Conservation (phyloP, 2,113 vertebrate genomes). For the Galeopterus variegatus region DNA sequence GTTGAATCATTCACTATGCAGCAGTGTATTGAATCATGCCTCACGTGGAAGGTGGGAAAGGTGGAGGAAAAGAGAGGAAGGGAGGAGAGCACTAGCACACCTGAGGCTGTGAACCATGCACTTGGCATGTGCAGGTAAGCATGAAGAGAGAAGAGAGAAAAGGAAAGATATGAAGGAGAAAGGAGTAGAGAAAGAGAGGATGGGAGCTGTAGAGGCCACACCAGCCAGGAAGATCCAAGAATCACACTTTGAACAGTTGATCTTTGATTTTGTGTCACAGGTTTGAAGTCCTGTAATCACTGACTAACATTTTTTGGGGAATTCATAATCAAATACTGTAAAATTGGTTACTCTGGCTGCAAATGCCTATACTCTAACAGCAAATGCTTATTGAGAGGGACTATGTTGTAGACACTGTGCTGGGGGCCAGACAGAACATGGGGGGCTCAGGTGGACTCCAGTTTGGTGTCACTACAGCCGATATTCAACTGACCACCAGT, state of each 20-base stretch:
- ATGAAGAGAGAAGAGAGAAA: neutral
- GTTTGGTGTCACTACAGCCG: too few relatives aligned
- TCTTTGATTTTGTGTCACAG: neutral
- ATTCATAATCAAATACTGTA: neutral
- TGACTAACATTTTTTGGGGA: neutral
- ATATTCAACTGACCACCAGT: neutral
- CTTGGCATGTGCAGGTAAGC: neutral
- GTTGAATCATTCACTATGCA: neutral
- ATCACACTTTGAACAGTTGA: neutral
- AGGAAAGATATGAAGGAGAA: neutral
- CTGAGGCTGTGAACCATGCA: fast-evolving
- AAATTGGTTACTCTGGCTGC: neutral
- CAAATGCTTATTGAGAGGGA: neutral
- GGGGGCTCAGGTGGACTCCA: neutral
- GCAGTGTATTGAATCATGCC: neutral
- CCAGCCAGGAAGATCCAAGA: neutral
- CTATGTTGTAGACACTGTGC: fast-evolving
- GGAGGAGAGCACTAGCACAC: neutral
- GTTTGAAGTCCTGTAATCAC: neutral
- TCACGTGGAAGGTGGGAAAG: neutral
- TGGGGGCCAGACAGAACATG: neutral
- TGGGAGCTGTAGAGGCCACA: neutral
- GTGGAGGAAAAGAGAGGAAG: neutral
- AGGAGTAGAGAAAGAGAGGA: too few relatives aligned
- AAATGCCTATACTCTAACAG: neutral